Conservation (phyloP, 2,113 vertebrate genomes). For the Sprattus sprattus region DNA sequence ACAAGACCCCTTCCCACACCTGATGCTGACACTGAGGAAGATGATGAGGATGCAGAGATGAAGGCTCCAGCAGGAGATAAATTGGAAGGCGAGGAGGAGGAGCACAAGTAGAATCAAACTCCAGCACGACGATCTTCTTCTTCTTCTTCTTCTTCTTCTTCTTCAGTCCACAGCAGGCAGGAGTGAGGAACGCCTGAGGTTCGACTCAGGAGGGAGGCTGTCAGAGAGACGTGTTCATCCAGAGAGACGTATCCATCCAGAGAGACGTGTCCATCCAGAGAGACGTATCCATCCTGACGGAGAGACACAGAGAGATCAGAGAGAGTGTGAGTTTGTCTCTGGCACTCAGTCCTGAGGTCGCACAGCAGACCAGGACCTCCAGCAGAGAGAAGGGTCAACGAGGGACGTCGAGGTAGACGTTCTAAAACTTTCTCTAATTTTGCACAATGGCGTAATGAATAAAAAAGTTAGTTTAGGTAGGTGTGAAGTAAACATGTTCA, state of each 20-base stretch:
- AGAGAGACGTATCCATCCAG: too few relatives aligned
- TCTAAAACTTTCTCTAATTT: neutral
- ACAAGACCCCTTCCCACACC: conserved; percentile 28
- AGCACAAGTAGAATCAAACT: neutral
- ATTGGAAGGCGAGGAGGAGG: neutral
- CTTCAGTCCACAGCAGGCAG: neutral
- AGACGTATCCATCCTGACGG: neutral
- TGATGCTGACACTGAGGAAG: conserved; percentile 17
- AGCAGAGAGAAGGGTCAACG: neutral
- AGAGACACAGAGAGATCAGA: neutral
- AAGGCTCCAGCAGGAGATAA: conserved; percentile 2
- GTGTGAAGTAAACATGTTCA: too few relatives aligned
- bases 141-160: neutral
- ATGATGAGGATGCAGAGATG: conserved; percentile 27
- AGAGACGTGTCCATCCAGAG: neutral
- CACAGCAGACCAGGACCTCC: neutral
- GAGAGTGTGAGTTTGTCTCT: neutral
- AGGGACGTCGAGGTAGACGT: neutral
- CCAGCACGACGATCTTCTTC: neutral
- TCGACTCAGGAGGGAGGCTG: too few relatives aligned
- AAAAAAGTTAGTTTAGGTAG: too few relatives aligned
- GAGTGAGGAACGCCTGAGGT: neutral
- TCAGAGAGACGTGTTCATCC: too few relatives aligned
- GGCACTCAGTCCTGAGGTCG: neutral
- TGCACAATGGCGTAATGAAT: neutral